Conservation (phyloP, 2,797 vertebrate genomes). For the Betta splendens region DNA sequence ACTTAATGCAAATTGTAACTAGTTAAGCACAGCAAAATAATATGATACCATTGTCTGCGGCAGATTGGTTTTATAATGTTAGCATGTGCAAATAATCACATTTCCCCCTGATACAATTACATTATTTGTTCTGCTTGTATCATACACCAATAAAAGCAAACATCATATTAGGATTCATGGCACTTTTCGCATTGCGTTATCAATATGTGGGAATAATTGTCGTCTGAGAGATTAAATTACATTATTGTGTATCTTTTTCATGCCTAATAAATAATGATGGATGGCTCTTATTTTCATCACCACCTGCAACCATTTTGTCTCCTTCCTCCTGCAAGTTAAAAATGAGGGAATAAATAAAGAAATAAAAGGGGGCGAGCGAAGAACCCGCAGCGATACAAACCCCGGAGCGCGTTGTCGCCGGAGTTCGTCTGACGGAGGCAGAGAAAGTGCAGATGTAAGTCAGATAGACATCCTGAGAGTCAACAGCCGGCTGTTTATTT, state of each 20-base stretch:
- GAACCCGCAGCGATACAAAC: slow-evolving; percentile 81
- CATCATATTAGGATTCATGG: slow-evolving; percentile 99
- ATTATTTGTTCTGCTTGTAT: slow-evolving; percentile 98
- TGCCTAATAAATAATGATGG: slow-evolving; percentile 99
- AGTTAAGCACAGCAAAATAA: slow-evolving; percentile 89
- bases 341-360: slow-evolving; percentile 92
- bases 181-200: slow-evolving; percentile 99
- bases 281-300: slow-evolving; percentile 99
- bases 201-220: slow-evolving; percentile 99
- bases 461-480: slow-evolving; percentile 70
- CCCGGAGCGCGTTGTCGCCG: slow-evolving; percentile 72
- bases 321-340: slow-evolving; percentile 90
- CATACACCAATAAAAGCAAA: slow-evolving; percentile 98
- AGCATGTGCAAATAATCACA: slow-evolving; percentile 95
- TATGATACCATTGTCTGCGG: slow-evolving; percentile 82
- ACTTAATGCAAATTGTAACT: slow-evolving; percentile 88
- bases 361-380: slow-evolving; percentile 88
- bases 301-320: slow-evolving; percentile 99
- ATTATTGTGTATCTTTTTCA: slow-evolving; percentile 99
- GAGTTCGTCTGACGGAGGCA: slow-evolving; percentile 61
- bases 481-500: slow-evolving; percentile 63
- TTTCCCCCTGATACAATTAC: slow-evolving; percentile 95
- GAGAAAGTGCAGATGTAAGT: slow-evolving; percentile 54
- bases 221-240: slow-evolving; percentile 99
- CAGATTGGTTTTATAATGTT: slow-evolving; percentile 86